Conservation (phyloP, 2,888 invertebrate species). For the Drosophila paramelanica region DNA sequence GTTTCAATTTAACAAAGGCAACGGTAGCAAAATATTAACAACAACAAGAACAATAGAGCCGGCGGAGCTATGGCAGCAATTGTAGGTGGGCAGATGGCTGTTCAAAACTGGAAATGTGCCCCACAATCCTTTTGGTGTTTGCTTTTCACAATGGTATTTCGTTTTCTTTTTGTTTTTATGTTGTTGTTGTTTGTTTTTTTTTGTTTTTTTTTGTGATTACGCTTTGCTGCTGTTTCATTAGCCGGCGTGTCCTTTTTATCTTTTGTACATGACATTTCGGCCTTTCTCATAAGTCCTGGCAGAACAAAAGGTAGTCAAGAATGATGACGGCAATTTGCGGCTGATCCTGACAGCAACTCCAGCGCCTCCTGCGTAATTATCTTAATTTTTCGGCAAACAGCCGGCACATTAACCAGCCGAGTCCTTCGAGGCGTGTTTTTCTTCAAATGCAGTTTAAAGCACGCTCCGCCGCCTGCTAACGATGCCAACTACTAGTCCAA, state of each 20-base stretch:
- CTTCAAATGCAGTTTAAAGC: slow-evolving; percentile 32
- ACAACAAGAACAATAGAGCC: slow-evolving; percentile 41
- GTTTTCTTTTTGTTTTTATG: slow-evolving; percentile 1
- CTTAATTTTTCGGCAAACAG: slow-evolving; percentile 61
- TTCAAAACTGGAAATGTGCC: slow-evolving; percentile 52
- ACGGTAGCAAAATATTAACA: slow-evolving; percentile 48
- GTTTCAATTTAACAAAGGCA: slow-evolving; percentile 80
- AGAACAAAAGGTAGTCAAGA: slow-evolving; percentile 74
- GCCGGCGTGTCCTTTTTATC: slow-evolving; percentile 75
- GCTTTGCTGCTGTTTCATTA: slow-evolving; percentile 70
- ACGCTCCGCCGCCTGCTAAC: slow-evolving; percentile 39
- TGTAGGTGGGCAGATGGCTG: slow-evolving; percentile 2
- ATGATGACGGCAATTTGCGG: slow-evolving; percentile 80
- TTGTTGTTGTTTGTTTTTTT: neutral
- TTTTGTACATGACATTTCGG: slow-evolving; percentile 77
- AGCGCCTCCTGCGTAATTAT: slow-evolving; percentile 52
- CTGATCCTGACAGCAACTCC: slow-evolving; percentile 63
- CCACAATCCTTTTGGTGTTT: slow-evolving; percentile 64
- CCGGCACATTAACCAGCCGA: slow-evolving; percentile 37
- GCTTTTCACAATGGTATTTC: slow-evolving; percentile 33
- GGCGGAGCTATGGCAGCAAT: slow-evolving; percentile 19
- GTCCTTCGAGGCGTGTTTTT: slow-evolving; percentile 11
- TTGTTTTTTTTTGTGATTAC: slow-evolving; percentile 40
- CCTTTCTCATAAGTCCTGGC: slow-evolving; percentile 75
- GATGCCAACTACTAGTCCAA: slow-evolving; percentile 31